phyloP scores from a whole-genome alignment of 2,113 vertebrate species.

The Xyrauchen texanus region DNA sequence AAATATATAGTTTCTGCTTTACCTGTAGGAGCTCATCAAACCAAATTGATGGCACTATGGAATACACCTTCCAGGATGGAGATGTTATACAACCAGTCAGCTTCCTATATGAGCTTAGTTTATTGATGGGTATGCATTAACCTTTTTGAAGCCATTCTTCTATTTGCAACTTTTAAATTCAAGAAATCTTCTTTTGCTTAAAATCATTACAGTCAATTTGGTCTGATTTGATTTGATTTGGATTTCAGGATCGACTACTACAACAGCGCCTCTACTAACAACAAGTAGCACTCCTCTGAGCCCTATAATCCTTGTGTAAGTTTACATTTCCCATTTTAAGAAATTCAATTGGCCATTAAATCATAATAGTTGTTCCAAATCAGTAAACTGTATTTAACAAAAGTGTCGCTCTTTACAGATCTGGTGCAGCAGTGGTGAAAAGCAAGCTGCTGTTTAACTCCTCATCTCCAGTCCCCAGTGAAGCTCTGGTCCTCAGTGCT shows the following conservation, averaged over 20 bases:
- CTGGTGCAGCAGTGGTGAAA: neutral
- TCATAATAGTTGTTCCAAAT: neutral
- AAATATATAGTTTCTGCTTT: neutral
- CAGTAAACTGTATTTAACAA: conserved; percentile 6
- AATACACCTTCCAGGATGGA: neutral
- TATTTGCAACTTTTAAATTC: no score
- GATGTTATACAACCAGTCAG: conserved; percentile 3
- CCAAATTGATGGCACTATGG: neutral
- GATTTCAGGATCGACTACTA: neutral
- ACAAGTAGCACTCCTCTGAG: neutral
- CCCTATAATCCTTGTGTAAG: neutral
- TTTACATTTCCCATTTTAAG: neutral
- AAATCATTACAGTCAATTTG: neutral
- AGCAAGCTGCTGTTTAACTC: conserved; percentile 17
- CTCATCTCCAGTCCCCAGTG: conserved; percentile 21
- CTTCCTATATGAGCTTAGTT: neutral
- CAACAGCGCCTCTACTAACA: neutral
- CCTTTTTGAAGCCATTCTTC: neutral
- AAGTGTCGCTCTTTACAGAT: neutral
- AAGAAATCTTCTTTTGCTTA: neutral
- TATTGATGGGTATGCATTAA: neutral
- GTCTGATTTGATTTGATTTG: neutral
- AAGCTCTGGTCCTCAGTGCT: conserved; percentile 12
- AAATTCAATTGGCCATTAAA: neutral
- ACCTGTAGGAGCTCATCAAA: neutral